Percentiles rank a stretch among this genome's conserved stretches.
Conservation (phyloP, 2,797 vertebrate species). For the Pangasius mekongensis region DNA sequence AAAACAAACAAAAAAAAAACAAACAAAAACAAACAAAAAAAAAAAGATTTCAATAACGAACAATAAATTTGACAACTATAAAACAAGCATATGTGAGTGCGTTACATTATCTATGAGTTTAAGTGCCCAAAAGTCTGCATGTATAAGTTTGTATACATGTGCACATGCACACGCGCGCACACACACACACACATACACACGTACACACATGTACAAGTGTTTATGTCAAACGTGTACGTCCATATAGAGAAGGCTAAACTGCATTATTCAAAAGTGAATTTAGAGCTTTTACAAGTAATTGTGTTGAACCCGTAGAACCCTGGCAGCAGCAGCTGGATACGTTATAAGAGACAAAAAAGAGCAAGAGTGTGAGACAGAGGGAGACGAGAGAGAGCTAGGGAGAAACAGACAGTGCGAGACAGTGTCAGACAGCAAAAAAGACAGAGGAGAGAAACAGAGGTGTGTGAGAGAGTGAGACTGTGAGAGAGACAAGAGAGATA, state of each 20-base stretch:
- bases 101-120: conserved; percentile 43
- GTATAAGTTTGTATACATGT: conserved; percentile 19
- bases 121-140: conserved; percentile 54
- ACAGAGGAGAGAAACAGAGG: neutral
- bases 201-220: conserved; percentile 12
- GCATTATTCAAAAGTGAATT: conserved; percentile 46
- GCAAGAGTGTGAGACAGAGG: neutral
- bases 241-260: conserved; percentile 42
- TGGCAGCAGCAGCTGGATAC: conserved; percentile 74
- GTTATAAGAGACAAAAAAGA: conserved; percentile 45
- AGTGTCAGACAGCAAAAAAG: neutral
- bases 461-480: neutral
- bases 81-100: neutral
- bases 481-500: neutral
- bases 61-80: conserved; percentile 6
- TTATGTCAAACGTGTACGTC: conserved; percentile 47
- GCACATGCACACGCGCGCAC: neutral
- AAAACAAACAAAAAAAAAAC: conserved; percentile 6
- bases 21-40: neutral
- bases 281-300: conserved; percentile 51
- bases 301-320: conserved; percentile 75
- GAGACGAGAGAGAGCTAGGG: neutral
- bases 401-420: neutral
- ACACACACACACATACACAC: neutral
- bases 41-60: neutral